phyloP scores from a whole-genome alignment of 2,797 vertebrate species.

The Chlorospingus flavigularis region DNA sequence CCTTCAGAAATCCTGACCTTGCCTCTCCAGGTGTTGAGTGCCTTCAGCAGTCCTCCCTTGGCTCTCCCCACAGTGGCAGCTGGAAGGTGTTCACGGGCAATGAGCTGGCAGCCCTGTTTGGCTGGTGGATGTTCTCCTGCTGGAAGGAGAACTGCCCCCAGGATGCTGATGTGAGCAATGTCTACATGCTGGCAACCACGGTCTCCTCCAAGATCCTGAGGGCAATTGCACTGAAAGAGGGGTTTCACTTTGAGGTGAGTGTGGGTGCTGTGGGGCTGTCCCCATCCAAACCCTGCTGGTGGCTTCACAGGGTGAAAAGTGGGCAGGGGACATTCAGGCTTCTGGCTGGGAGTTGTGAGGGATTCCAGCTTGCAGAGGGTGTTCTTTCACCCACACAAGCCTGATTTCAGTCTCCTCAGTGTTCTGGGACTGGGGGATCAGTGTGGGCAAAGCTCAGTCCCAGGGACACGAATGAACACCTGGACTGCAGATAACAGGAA shows the following conservation, averaged over 20 bases:
- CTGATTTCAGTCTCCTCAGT: not conserved
- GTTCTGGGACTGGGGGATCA: not conserved
- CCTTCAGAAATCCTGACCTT: not conserved
- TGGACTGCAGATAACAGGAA: too few species aligned
- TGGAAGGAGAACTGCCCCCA: slow-evolving; percentile 81
- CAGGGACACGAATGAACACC: too few species aligned
- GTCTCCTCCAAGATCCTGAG: slow-evolving; percentile 94
- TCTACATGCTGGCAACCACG: slow-evolving; percentile 92
- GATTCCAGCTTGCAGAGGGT: accelerated
- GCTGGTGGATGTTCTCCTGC: slow-evolving; percentile 94
- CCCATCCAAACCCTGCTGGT: accelerated
- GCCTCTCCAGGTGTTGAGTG: accelerated
- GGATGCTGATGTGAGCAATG: slow-evolving; percentile 68
- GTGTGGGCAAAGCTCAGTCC: not conserved
- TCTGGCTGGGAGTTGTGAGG: not conserved
- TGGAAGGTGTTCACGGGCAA: slow-evolving; percentile 97
- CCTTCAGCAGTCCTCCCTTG: accelerated
- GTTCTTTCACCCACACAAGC: too few species aligned
- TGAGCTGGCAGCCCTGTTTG: slow-evolving; percentile 89
- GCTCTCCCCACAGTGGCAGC: slow-evolving; percentile 67
- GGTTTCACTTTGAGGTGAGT: slow-evolving; percentile 91
- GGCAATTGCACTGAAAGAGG: slow-evolving; percentile 85
- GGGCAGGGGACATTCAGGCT: not conserved
- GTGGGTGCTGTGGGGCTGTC: not conserved
- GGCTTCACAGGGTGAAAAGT: accelerated